Conservation (phyloP, 2,113 vertebrate genomes). For the Sus scrofa region T2T-Sscrofa CM000828.6:44029501-44030000, state of each 20-base stretch:
- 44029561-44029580: not conserved
- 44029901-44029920: not conserved
- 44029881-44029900: not conserved
- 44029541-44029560: not conserved
- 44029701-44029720: not conserved
- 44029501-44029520: not conserved
- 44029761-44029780: not conserved
- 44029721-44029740: not conserved
- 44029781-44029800: constrained; percentile 40
- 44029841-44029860: constrained; percentile 20
- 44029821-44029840: not conserved
- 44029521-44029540: not conserved
- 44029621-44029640: not conserved
- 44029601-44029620: not conserved
- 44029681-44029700: not conserved
- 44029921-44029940: not conserved
- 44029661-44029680: not conserved
- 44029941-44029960: not conserved
- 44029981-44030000: rapidly evolving
- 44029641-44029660: not conserved
- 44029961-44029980: not conserved
- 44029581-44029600: not conserved
- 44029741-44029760: not conserved
- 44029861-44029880: not conserved
- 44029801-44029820: not conserved